Conservation (phyloP, 2,113 vertebrate species). For the Lanius collurio region DNA sequence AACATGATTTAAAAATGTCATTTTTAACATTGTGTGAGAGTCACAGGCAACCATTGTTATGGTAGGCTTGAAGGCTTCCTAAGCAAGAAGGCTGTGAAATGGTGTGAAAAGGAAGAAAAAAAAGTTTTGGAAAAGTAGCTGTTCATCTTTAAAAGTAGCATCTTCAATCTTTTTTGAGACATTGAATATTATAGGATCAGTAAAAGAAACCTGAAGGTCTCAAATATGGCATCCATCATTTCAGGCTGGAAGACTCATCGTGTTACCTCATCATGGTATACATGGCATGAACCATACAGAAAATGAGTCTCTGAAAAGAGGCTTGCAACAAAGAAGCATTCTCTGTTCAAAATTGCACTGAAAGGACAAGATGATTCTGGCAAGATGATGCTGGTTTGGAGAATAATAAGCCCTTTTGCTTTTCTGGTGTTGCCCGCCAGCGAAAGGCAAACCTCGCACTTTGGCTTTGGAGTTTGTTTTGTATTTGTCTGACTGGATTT, state of each 20-base stretch:
- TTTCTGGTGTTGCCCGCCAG: background rate
- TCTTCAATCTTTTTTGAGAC: background rate
- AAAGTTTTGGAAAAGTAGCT: background rate
- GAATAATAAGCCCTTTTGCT: background rate
- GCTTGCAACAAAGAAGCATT: background rate
- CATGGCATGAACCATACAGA: background rate
- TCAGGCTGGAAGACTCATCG: background rate
- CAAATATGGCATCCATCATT: background rate
- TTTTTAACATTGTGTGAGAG: background rate
- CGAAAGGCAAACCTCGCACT: background rate
- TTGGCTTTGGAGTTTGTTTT: background rate
- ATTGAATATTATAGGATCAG: rapidly evolving
- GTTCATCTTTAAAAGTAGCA: background rate
- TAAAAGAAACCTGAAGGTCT: background rate
- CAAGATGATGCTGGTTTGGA: background rate
- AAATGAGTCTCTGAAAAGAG: background rate
- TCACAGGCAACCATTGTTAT: background rate
- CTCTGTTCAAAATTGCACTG: background rate
- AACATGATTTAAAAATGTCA: background rate
- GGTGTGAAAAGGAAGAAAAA: background rate
- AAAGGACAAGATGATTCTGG: background rate
- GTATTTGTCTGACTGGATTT: background rate
- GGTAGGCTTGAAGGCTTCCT: background rate
- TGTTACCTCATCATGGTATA: background rate
- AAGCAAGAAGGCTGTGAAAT: background rate